Evolutionary conservation across 2,888 invertebrate genomes (phyloP).

Genomic region (Gonocerus acuteangulatus): DNA sequence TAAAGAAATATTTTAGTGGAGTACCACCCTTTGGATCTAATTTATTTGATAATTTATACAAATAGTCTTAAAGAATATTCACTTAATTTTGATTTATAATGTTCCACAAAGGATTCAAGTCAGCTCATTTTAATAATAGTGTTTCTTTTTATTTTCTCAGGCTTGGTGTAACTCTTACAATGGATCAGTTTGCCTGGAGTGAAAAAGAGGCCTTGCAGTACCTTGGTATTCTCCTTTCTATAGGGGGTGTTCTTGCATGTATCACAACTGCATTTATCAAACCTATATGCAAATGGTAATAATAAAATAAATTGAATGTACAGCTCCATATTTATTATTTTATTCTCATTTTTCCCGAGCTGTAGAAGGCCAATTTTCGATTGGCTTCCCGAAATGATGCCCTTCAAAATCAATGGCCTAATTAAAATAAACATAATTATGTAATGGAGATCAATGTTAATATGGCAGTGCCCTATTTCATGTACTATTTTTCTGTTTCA

Average conservation of each 20-base stretch:
- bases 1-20: no score
- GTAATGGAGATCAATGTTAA: no score
- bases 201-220: constrained; percentile 67
- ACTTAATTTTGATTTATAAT: no score
- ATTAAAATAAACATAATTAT: no score
- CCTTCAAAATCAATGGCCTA: no score
- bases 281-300: constrained; percentile 56
- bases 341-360: background rate
- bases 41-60: no score
- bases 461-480: no score
- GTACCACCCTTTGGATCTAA: no score
- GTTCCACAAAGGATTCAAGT: no score
- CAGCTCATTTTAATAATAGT: no score
- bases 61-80: no score
- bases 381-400: background rate
- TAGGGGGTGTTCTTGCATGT: constrained; percentile 70
- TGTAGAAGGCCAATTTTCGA: background rate
- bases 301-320: background rate
- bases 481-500: constrained; percentile 37
- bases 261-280: constrained; percentile 62
- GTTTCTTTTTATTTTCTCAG: constrained; percentile 44
- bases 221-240: constrained; percentile 74
- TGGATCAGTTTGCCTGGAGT: constrained; percentile 84
- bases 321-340: background rate
- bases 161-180: constrained; percentile 71